Evolutionary conservation across 2,113 vertebrate species (phyloP).

Genomic region (Limnothrissa miodon): DNA sequence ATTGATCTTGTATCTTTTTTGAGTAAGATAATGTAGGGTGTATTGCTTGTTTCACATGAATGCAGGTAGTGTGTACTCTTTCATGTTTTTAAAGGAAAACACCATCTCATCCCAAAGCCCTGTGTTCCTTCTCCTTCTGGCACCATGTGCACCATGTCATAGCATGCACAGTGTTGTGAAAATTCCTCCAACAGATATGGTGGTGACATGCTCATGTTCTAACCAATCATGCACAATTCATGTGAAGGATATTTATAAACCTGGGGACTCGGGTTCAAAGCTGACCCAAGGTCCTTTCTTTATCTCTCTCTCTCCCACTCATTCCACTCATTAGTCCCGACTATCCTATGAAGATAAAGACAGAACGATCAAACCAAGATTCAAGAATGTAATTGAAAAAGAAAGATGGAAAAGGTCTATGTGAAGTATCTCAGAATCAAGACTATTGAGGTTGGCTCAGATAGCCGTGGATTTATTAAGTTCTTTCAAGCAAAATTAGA

Average conservation of each 20-base stretch:
- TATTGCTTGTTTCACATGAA: not conserved
- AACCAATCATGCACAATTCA: too few species aligned
- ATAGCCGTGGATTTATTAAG: not conserved
- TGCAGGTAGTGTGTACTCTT: not conserved
- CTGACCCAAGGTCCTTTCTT: too few species aligned
- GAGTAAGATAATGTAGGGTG: not conserved
- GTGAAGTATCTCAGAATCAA: not conserved
- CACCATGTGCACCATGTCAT: not conserved
- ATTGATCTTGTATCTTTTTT: not conserved
- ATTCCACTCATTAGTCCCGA: too few species aligned
- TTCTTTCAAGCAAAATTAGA: not conserved
- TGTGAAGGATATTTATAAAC: too few species aligned
- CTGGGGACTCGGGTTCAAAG: too few species aligned
- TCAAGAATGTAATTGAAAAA: too few species aligned
- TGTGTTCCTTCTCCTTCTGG: not conserved
- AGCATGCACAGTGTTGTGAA: not conserved
- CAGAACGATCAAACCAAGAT: too few species aligned
- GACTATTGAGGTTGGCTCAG: not conserved
- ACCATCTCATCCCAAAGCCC: not conserved
- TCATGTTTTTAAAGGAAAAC: not conserved
- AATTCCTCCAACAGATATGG: not conserved
- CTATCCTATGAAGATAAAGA: too few species aligned
- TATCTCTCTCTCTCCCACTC: too few species aligned
- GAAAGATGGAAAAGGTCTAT: too few species aligned
- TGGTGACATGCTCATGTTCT: too few species aligned